phyloP scores from a whole-genome alignment of 2,113 vertebrate genomes.

The Tachuris rubrigastra region DNA sequence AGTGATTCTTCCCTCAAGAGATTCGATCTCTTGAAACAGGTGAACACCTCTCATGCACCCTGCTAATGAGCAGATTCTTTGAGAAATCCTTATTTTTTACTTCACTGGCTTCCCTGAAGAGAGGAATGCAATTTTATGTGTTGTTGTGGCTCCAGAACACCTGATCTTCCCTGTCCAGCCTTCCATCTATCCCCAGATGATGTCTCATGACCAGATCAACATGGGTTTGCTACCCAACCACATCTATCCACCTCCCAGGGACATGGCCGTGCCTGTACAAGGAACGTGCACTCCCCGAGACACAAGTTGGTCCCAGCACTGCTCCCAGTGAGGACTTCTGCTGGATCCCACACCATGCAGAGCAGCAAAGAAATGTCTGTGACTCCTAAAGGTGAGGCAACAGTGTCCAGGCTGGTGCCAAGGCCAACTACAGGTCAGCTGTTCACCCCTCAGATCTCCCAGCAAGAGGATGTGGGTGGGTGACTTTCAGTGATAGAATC shows the following conservation, averaged over 20 bases:
- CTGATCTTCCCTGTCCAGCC: neutral
- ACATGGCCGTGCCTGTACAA: fast-evolving
- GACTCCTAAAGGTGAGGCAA: fast-evolving
- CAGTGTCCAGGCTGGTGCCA: neutral
- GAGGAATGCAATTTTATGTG: neutral
- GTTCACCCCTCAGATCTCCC: neutral
- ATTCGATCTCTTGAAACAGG: no score
- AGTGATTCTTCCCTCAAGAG: neutral
- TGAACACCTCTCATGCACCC: neutral
- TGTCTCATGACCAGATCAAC: neutral
- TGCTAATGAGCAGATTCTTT: neutral
- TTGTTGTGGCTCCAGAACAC: neutral
- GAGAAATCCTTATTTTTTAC: neutral
- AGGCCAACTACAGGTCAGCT: fast-evolving
- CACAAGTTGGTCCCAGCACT: fast-evolving
- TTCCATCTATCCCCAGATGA: neutral
- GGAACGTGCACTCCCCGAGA: fast-evolving
- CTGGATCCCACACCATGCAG: fast-evolving
- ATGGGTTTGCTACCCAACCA: neutral
- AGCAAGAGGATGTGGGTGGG: neutral
- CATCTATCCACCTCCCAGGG: neutral
- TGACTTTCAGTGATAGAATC: neutral
- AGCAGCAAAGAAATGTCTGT: neutral
- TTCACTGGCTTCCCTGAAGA: neutral
- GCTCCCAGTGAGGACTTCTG: neutral